Percentiles rank a stretch among this genome's conserved stretches.
phyloP scores from a whole-genome alignment of 2,113 vertebrate genomes.

The Plectropomus leopardus region DNA sequence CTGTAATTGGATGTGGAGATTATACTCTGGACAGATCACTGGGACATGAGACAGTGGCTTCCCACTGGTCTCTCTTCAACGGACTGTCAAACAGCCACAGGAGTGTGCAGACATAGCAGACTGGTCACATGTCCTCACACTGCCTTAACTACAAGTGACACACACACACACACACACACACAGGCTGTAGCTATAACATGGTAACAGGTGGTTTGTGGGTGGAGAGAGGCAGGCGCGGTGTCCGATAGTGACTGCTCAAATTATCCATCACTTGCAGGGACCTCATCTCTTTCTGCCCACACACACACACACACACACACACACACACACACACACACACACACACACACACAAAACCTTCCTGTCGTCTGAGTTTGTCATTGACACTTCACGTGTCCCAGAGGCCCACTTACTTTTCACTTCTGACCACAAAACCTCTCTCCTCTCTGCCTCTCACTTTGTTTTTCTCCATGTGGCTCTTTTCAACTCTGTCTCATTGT shows the following conservation, averaged over 20 bases:
- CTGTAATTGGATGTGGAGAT: slow-evolving; percentile 26
- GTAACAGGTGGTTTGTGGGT: slow-evolving; percentile 78
- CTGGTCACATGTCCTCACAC: slow-evolving; percentile 51
- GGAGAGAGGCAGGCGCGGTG: slow-evolving; percentile 50
- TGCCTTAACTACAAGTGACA: slow-evolving; percentile 34
- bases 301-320: no score
- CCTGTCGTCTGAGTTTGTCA: slow-evolving; percentile 42
- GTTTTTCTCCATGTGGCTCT: not conserved
- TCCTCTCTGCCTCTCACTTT: slow-evolving; percentile 18
- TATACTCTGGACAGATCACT: not conserved
- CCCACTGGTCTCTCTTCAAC: slow-evolving; percentile 36
- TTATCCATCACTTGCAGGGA: slow-evolving; percentile 70
- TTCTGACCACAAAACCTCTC: slow-evolving; percentile 44
- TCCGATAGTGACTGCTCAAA: slow-evolving; percentile 72
- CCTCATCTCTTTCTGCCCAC: slow-evolving; percentile 58
- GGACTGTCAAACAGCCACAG: slow-evolving; percentile 47
- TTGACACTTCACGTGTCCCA: slow-evolving; percentile 60
- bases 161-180: slow-evolving; percentile 1
- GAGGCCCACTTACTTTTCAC: slow-evolving; percentile 55
- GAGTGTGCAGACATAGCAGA: slow-evolving; percentile 48
- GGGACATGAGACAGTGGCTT: slow-evolving; percentile 23
- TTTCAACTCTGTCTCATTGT: slow-evolving; percentile 15
- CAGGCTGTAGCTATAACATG: slow-evolving; percentile 50
- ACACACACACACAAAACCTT: slow-evolving; percentile 7
- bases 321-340: slow-evolving; percentile 27